phyloP scores from a whole-genome alignment of 2,113 vertebrate species.

The Sinocyclocheilus rhinocerous region DNA sequence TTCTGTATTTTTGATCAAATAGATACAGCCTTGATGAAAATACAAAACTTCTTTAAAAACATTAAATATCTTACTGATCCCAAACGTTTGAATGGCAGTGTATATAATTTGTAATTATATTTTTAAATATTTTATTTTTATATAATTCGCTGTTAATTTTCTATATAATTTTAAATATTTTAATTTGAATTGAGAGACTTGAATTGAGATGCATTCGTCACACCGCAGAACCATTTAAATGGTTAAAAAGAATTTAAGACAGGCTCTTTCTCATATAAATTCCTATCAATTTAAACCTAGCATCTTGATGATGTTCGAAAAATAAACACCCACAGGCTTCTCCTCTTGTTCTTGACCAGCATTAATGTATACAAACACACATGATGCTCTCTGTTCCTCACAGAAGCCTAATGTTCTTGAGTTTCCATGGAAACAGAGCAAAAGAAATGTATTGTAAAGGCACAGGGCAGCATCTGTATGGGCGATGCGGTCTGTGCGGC shows the following conservation, averaged over 20 bases:
- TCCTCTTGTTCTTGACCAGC: not conserved
- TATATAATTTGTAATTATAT: no score
- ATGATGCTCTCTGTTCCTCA: conserved; percentile 34
- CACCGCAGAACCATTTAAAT: not conserved
- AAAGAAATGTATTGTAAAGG: conserved; percentile 69
- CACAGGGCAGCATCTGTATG: conserved; percentile 55
- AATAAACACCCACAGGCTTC: not conserved
- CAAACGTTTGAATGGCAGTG: no score
- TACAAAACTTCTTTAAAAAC: not conserved
- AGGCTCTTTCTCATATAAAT: not conserved
- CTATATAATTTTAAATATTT: not conserved
- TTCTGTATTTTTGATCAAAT: no score
- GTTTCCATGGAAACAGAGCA: conserved; percentile 76
- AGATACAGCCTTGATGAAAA: no score
- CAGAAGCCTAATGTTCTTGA: conserved; percentile 48
- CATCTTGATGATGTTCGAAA: not conserved
- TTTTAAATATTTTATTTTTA: not conserved
- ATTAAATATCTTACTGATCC: no score
- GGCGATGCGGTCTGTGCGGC: conserved; percentile 54
- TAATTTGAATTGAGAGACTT: not conserved
- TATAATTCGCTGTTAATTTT: not conserved
- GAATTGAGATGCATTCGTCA: not conserved
- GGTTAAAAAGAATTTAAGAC: not conserved
- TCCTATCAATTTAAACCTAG: not conserved
- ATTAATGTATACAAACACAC: conserved; percentile 38